Conservation (phyloP, 2,888 invertebrate species). For the Drosophila paracracens region DNA sequence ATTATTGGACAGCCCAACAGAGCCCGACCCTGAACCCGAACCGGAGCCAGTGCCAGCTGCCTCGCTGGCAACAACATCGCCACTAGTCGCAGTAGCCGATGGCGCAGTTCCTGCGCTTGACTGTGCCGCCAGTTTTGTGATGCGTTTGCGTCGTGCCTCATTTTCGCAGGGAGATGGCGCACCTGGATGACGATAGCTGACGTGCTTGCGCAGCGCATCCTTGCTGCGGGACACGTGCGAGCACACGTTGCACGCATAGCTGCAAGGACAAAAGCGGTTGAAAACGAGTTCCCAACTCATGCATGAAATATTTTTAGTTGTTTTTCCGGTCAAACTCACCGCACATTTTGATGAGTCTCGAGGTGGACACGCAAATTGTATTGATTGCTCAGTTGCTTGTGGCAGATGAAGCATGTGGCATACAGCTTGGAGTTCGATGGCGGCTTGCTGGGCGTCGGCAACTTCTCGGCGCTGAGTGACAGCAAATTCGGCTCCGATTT, state of each 20-base stretch:
- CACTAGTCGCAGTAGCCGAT: constrained; percentile 59
- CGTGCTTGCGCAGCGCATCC: constrained; percentile 94
- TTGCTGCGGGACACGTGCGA: constrained; percentile 94
- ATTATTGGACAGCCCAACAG: constrained; percentile 51
- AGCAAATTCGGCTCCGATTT: constrained; percentile 70
- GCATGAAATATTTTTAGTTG: neutral
- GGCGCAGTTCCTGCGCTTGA: constrained; percentile 46
- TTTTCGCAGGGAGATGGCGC: constrained; percentile 85
- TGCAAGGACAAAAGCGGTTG: constrained; percentile 36
- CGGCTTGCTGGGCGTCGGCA: constrained; percentile 73
- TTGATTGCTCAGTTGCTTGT: constrained; percentile 95
- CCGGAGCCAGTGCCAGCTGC: neutral
- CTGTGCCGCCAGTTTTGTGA: constrained; percentile 77
- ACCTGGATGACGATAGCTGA: constrained; percentile 93
- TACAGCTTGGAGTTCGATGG: constrained; percentile 86
- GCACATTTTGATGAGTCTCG: constrained; percentile 95
- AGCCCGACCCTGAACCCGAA: constrained; percentile 5
- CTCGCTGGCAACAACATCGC: constrained; percentile 45
- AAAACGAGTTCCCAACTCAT: neutral
- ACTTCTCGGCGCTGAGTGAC: constrained; percentile 61
- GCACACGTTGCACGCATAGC: constrained; percentile 94
- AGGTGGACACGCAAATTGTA: constrained; percentile 95
- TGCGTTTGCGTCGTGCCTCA: constrained; percentile 84
- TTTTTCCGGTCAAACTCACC: constrained; percentile 69
- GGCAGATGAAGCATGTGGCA: constrained; percentile 92